Conservation (phyloP, 37 sponge, comb jelly and placozoan genomes). For the Theonella swinhoei region DNA sequence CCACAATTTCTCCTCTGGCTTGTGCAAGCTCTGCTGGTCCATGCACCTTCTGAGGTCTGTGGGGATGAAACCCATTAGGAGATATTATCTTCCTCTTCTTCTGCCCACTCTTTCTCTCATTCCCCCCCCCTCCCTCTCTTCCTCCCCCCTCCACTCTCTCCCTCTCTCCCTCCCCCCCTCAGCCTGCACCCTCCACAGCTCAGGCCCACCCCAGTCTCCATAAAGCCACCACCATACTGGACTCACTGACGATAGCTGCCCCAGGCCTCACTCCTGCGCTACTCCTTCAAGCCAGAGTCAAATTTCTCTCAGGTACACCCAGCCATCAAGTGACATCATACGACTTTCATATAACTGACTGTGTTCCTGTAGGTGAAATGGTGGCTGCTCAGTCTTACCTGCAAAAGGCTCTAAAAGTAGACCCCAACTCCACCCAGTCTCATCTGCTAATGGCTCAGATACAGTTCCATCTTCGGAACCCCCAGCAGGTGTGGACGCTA, state of each 20-base stretch:
- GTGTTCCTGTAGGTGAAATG: constrained; percentile 84
- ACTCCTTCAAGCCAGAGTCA: constrained; percentile 85
- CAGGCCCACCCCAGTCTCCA: constrained; percentile 55
- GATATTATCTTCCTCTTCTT: not conserved
- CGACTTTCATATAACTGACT: too few species aligned
- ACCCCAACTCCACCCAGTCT: constrained; percentile 64
- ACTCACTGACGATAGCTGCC: constrained; percentile 65
- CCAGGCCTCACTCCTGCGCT: constrained; percentile 73
- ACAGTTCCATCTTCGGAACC: constrained; percentile 59
- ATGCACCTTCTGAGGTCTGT: constrained; percentile 77
- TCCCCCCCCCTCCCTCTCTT: not conserved
- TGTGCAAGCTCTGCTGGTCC: constrained; percentile 53
- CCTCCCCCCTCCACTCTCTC: not conserved
- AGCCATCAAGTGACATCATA: too few species aligned
- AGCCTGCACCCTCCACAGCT: constrained; percentile 42
- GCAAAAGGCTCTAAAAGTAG: constrained; percentile 63
- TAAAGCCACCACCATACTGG: constrained; percentile 57
- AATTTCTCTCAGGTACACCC: constrained; percentile 78
- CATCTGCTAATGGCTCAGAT: constrained; percentile 87
- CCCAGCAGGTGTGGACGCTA: not conserved
- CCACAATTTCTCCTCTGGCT: constrained; percentile 82
- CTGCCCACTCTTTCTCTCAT: not conserved
- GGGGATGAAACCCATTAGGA: not conserved
- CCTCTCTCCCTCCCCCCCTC: constrained; percentile 1
- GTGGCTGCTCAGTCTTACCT: constrained; percentile 53